phyloP scores from a whole-genome alignment of 2,113 vertebrate genomes.

The Rynchops niger region DNA sequence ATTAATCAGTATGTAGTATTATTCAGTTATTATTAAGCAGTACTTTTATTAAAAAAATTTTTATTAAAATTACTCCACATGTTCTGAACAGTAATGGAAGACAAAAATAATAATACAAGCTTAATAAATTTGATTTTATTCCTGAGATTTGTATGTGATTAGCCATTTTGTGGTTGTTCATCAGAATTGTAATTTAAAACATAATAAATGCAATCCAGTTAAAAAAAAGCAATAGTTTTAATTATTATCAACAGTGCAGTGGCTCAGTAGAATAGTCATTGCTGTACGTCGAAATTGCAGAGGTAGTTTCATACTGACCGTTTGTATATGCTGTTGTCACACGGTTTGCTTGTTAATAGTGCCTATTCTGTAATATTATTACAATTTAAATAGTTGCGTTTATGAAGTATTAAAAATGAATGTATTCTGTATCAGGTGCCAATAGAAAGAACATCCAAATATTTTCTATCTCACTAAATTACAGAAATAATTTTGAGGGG shows the following conservation, averaged over 20 bases:
- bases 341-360: background rate
- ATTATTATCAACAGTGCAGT: background rate
- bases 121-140: background rate
- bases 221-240: background rate
- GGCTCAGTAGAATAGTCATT: background rate
- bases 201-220: background rate
- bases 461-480: background rate
- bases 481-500: background rate
- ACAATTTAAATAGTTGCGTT: background rate
- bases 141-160: background rate
- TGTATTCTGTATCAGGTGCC: background rate
- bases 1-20: background rate
- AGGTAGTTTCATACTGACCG: background rate
- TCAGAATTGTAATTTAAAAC: background rate
- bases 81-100: background rate
- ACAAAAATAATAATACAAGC: background rate
- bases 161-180: background rate
- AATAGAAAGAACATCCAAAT: background rate
- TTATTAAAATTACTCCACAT: background rate
- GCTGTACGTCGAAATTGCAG: background rate
- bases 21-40: background rate
- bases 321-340: background rate
- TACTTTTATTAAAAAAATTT: background rate
- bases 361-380: background rate
- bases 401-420: background rate